phyloP scores from a whole-genome alignment of 2,888 invertebrate genomes.

The Hymenopus coronatus region DNA sequence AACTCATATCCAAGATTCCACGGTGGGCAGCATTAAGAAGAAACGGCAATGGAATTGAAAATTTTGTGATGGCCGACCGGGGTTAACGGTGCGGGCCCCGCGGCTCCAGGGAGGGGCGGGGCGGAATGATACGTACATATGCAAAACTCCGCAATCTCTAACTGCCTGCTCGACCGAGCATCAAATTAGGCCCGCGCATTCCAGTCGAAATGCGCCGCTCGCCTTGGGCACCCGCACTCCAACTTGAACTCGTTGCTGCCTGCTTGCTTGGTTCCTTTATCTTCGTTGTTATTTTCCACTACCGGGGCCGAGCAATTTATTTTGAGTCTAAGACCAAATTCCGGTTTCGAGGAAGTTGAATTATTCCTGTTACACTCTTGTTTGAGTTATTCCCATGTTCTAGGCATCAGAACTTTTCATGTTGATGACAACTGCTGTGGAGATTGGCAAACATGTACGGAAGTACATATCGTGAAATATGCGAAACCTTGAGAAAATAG shows the following conservation, averaged over 20 bases:
- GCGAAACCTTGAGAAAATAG: no score
- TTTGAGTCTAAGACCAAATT: background rate
- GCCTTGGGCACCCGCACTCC: background rate
- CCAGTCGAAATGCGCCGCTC: background rate
- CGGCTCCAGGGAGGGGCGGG: background rate
- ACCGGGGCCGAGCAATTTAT: background rate
- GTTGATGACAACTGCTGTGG: no score
- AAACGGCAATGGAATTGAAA: background rate
- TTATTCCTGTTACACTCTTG: no score
- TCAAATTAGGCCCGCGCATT: background rate
- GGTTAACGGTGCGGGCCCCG: background rate
- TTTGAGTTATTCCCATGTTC: background rate
- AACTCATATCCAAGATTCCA: background rate
- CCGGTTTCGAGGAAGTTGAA: background rate
- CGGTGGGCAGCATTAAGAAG: background rate
- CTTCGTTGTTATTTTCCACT: background rate
- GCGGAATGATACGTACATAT: background rate
- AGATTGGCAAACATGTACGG: no score
- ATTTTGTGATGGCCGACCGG: background rate
- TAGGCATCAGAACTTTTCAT: no score
- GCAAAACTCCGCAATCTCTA: background rate
- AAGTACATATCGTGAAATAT: no score
- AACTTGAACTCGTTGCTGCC: background rate
- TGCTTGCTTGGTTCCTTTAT: background rate
- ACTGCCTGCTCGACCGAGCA: background rate